Percentiles rank a stretch among this genome's conserved stretches.
These are phyloP conservation scores for Sitta europaea DNA, from an alignment of 2,113 vertebrate genomes.

Conservation along the genomic window DNA sequence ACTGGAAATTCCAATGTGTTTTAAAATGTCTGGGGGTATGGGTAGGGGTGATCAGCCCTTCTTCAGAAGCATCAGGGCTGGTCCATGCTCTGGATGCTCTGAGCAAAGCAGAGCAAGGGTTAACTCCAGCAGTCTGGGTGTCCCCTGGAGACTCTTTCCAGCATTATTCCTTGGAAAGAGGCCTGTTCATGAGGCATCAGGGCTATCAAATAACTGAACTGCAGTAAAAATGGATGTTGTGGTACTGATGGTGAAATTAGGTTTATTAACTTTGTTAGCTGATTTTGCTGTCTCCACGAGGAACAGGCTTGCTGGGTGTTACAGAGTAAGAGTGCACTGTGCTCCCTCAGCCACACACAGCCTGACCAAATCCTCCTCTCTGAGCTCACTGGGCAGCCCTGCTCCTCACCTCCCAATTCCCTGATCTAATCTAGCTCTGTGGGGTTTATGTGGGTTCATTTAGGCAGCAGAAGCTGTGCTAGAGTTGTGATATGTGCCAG, in stretches of 20 bases:
- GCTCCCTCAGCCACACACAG: conserved; percentile 17
- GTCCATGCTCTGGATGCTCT: neutral
- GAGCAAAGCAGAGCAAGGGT: neutral
- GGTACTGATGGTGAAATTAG: neutral
- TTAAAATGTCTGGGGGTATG: neutral
- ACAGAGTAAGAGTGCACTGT: neutral
- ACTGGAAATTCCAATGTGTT: neutral
- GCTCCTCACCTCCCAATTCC: conserved; percentile 77
- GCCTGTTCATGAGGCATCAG: neutral
- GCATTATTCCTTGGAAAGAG: neutral
- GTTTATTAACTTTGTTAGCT: neutral
- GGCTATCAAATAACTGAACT: neutral
- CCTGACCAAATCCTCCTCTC: conserved; percentile 18
- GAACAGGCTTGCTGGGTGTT: neutral
- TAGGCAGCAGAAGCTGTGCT: conserved; percentile 72
- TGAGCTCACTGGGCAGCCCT: conserved; percentile 64
- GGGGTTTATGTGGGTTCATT: conserved; percentile 73
- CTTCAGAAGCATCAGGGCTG: neutral
- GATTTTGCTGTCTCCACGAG: neutral
- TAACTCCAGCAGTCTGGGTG: neutral
- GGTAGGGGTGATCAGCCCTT: neutral
- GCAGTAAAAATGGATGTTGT: neutral
- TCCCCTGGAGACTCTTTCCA: neutral
- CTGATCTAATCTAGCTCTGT: conserved; percentile 80
- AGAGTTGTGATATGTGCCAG: conserved; percentile 71